A percentile compares a stretch with the other conserved stretches of the same genome.
Conservation (phyloP, 1,140 invertebrate species). For the Pachypeltis micranthus region DNA sequence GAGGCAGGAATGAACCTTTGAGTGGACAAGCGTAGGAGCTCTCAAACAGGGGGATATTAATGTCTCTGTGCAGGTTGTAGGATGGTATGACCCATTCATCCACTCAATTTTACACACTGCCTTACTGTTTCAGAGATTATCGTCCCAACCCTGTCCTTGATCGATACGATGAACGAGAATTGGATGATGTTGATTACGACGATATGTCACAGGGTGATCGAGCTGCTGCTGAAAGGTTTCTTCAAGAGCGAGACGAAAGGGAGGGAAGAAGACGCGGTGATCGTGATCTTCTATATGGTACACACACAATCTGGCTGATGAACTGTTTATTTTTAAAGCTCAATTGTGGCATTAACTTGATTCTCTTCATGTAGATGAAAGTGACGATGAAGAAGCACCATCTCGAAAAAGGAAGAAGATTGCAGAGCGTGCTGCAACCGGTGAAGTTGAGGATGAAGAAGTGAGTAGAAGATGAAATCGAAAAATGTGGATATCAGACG, state of each 20-base stretch:
- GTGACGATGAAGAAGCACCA: constrained; percentile 62
- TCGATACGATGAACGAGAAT: constrained; percentile 66
- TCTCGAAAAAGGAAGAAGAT: constrained; percentile 54
- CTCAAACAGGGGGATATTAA: too few relatives aligned
- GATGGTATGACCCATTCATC: background rate
- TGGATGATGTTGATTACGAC: constrained; percentile 84
- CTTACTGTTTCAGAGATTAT: constrained; percentile 65
- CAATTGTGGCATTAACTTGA: too few relatives aligned
- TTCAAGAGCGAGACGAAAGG: constrained; percentile 74
- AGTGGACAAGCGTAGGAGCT: background rate
- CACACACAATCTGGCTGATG: background rate
- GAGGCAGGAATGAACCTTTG: too few relatives aligned
- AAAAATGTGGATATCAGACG: too few relatives aligned
- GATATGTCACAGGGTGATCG: constrained; percentile 75
- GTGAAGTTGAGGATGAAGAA: constrained; percentile 59
- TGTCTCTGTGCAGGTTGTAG: too few relatives aligned
- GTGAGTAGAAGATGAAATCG: constrained; percentile 31
- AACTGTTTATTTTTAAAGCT: constrained; percentile 1
- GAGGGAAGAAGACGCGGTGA: constrained; percentile 61
- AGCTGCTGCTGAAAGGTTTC: constrained; percentile 72
- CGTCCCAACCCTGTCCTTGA: constrained; percentile 90
- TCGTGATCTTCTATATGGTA: constrained; percentile 60
- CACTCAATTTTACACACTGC: background rate
- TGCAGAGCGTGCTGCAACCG: constrained; percentile 75
- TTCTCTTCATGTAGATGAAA: constrained; percentile 43